phyloP scores from a whole-genome alignment of 2,113 vertebrate species.

The Triplophysa rosa region DNA sequence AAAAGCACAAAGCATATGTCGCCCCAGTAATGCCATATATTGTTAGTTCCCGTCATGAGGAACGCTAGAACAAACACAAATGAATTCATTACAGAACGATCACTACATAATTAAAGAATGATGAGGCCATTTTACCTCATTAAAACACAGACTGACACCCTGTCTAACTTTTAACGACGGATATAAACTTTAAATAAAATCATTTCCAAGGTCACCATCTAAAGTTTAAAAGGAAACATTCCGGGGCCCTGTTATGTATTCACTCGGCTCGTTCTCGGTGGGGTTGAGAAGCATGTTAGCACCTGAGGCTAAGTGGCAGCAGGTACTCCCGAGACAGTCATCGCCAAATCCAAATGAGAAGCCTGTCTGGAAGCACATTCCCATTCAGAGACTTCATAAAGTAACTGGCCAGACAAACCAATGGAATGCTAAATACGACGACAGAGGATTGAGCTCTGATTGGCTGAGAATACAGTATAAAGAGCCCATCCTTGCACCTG shows the following conservation, averaged over 20 bases:
- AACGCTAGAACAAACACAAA: neutral
- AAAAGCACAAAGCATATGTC: too few relatives aligned
- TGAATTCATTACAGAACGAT: neutral
- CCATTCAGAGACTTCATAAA: conserved; percentile 30
- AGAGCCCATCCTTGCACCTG: conserved; percentile 47
- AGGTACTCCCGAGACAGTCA: conserved; percentile 17
- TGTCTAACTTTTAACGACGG: neutral
- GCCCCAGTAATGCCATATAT: too few relatives aligned
- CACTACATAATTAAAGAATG: neutral
- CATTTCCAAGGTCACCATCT: neutral
- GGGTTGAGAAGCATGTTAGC: neutral
- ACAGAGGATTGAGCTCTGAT: conserved; percentile 36
- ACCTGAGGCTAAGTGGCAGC: conserved; percentile 12
- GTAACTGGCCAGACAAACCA: conserved; percentile 19
- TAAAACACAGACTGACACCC: neutral
- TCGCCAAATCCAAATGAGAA: conserved; percentile 33
- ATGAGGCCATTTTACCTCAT: neutral
- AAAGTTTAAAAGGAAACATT: neutral
- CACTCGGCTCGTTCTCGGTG: neutral
- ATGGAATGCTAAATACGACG: conserved; percentile 49
- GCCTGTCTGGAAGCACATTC: conserved; percentile 26
- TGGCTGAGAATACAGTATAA: conserved; percentile 23
- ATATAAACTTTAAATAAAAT: neutral
- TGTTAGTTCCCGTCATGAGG: neutral
- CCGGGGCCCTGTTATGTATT: neutral